These are phyloP conservation scores for Ploceus nigricollis DNA, from an alignment of 2,113 vertebrate species.

Conservation along the genomic window DNA sequence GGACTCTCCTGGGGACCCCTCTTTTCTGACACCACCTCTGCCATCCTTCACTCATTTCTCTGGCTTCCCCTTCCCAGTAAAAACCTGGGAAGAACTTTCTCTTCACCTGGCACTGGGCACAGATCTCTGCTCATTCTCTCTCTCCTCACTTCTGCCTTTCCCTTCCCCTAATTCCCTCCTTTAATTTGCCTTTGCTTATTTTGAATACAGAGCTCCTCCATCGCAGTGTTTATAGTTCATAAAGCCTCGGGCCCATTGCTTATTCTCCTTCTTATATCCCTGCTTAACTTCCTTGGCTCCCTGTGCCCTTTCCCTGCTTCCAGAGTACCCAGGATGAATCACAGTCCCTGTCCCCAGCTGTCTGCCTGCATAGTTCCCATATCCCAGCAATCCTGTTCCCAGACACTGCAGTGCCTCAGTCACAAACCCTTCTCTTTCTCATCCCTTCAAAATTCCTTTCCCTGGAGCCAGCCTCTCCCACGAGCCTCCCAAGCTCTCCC, in stretches of 20 bases:
- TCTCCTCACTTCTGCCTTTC: background rate
- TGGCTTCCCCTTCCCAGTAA: background rate
- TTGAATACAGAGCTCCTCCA: slow-evolving; percentile 30
- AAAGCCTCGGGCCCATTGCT: slow-evolving; percentile 31
- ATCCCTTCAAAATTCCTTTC: background rate
- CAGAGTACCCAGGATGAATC: background rate
- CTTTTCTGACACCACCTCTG: background rate
- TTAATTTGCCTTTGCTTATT: slow-evolving; percentile 57
- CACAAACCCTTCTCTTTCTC: background rate
- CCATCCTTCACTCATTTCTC: background rate
- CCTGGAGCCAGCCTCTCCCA: background rate
- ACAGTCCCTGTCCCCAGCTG: slow-evolving; percentile 7
- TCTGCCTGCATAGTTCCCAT: background rate
- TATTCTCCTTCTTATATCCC: background rate
- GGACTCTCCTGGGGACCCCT: background rate
- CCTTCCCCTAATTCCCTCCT: background rate
- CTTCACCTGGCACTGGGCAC: background rate
- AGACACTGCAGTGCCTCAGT: background rate
- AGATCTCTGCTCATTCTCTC: background rate
- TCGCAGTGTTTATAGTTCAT: slow-evolving; percentile 40
- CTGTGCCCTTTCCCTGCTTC: slow-evolving; percentile 13
- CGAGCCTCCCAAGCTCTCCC: background rate
- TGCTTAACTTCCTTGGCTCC: background rate
- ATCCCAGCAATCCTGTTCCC: background rate
- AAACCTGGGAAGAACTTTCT: background rate